Conservation (phyloP, 2,797 vertebrate genomes). For the Leptoclinus maculatus region DNA sequence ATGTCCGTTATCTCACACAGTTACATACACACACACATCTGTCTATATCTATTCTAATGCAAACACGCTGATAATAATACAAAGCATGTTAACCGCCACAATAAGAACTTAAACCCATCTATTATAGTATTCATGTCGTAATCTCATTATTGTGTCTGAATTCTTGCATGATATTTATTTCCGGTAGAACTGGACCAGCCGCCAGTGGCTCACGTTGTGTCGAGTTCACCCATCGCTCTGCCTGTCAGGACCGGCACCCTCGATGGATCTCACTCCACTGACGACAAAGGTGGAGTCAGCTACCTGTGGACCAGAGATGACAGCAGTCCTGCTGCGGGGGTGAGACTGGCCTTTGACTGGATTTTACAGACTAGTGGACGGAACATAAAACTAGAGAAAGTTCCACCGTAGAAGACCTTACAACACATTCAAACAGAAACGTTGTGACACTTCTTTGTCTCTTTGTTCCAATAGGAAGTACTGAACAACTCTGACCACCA, state of each 20-base stretch:
- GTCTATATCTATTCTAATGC: not conserved
- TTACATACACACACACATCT: not conserved
- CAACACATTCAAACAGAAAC: not conserved
- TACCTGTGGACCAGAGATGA: slow-evolving; percentile 94
- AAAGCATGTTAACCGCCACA: not conserved
- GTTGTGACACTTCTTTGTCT: not conserved
- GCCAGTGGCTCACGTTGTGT: slow-evolving; percentile 88
- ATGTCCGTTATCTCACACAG: not conserved
- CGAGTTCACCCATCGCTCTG: slow-evolving; percentile 87
- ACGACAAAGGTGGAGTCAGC: slow-evolving; percentile 93
- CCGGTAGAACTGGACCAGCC: slow-evolving; percentile 91
- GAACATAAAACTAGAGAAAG: not conserved
- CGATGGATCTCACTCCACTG: slow-evolving; percentile 92
- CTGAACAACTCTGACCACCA: slow-evolving; percentile 96
- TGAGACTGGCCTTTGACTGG: slow-evolving; percentile 70
- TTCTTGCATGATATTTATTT: not conserved
- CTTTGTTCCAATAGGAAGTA: slow-evolving; percentile 87
- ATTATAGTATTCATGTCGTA: not conserved
- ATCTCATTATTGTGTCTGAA: not conserved
- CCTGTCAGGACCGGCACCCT: slow-evolving; percentile 88
- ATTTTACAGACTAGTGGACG: not conserved
- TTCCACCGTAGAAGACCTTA: not conserved
- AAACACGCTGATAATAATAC: not conserved
- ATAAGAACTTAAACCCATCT: not conserved
- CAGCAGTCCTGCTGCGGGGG: slow-evolving; percentile 95